phyloP scores from a whole-genome alignment of 2,797 vertebrate species.

The Pangasius mekongensis region DNA sequence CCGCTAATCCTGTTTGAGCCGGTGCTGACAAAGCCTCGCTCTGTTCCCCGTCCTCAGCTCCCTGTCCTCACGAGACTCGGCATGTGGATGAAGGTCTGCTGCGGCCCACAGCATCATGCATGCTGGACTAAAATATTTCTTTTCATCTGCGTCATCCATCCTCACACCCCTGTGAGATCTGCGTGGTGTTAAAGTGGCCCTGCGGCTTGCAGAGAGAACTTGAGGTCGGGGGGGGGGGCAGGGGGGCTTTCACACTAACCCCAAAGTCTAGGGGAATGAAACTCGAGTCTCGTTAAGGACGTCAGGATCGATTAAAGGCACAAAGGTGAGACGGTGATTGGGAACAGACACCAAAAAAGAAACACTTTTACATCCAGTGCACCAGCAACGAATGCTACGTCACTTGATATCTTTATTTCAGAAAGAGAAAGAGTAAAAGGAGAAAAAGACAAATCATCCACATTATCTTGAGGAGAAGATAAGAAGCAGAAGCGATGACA shows the following conservation, averaged over 20 bases:
- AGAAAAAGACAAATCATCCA: conserved; percentile 41
- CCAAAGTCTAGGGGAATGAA: conserved; percentile 41
- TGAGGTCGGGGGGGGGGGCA: neutral
- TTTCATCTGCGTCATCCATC: conserved; percentile 58
- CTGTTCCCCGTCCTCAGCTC: conserved; percentile 70
- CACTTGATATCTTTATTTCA: conserved; percentile 2
- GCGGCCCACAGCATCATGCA: conserved; percentile 60
- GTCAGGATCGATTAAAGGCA: conserved; percentile 45
- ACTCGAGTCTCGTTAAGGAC: conserved; percentile 22
- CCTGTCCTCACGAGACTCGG: conserved; percentile 69
- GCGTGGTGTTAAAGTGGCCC: conserved; percentile 26
- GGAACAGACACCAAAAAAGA: conserved; percentile 31
- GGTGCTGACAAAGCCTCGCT: conserved; percentile 73
- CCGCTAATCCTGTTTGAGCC: conserved; percentile 70
- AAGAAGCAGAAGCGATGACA: conserved; percentile 40
- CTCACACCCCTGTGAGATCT: conserved; percentile 9
- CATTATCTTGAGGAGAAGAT: conserved; percentile 33
- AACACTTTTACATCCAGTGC: neutral
- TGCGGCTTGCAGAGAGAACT: neutral
- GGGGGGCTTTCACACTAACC: conserved; percentile 24
- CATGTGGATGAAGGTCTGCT: conserved; percentile 68
- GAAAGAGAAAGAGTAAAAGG: conserved; percentile 41
- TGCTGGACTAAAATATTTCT: conserved; percentile 64
- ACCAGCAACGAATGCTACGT: neutral
- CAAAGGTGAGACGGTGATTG: conserved; percentile 40